These are phyloP conservation scores for Xenus cinereus DNA, from an alignment of 2,113 vertebrate genomes.

Conservation along the genomic window DNA sequence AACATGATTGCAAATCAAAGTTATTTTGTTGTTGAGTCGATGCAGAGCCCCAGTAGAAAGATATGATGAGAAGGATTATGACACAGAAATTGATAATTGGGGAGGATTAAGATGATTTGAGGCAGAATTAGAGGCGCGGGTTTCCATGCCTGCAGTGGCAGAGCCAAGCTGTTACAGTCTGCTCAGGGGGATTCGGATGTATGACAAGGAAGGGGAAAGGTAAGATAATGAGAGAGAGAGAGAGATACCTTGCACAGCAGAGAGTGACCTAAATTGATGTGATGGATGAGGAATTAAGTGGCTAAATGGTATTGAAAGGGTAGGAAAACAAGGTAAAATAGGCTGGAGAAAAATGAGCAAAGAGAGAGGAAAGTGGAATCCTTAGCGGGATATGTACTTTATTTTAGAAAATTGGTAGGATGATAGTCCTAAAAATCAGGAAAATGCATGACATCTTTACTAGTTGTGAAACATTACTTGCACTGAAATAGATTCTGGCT, in stretches of 20 bases:
- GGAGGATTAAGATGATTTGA: slow-evolving; percentile 2
- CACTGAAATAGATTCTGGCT: background rate
- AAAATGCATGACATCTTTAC: background rate
- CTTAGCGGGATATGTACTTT: background rate
- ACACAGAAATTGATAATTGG: background rate
- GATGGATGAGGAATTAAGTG: background rate
- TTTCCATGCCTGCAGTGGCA: background rate
- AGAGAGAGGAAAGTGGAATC: background rate
- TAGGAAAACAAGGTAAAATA: background rate
- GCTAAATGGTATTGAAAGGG: background rate
- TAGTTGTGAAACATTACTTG: background rate
- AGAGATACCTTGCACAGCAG: background rate
- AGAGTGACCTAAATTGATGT: background rate
- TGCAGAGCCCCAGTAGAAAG: background rate
- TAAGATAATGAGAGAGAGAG: background rate
- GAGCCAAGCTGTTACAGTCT: background rate
- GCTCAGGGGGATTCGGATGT: background rate
- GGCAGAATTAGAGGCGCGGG: background rate
- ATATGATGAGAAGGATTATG: background rate
- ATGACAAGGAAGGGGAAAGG: background rate
- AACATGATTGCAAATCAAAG: background rate
- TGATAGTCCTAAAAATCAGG: background rate
- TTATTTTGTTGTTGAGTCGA: background rate
- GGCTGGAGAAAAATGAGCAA: background rate
- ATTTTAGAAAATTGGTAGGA: background rate